Conservation (phyloP, 2,113 vertebrate genomes). For the Copsychus sechellarum region DNA sequence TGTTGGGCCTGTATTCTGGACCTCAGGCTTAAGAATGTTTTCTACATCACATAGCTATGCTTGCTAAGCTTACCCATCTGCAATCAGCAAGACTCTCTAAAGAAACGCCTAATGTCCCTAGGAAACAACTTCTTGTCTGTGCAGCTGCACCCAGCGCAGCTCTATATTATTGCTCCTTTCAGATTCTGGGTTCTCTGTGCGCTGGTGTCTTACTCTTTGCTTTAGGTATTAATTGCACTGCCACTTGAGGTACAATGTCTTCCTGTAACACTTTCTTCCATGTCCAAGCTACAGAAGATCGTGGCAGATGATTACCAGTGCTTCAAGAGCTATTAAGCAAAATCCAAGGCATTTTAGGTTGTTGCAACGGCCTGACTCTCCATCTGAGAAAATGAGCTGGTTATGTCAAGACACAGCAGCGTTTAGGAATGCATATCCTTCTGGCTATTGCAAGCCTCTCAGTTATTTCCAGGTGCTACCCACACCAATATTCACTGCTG, state of each 20-base stretch:
- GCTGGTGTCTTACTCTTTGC: neutral
- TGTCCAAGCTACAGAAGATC: neutral
- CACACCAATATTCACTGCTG: neutral
- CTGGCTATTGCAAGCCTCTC: neutral
- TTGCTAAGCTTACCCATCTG: neutral
- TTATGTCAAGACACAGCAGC: neutral
- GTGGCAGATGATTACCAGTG: neutral
- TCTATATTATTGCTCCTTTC: neutral
- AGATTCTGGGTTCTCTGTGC: neutral
- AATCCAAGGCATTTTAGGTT: neutral
- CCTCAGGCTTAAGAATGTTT: neutral
- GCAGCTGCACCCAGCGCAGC: neutral
- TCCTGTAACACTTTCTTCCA: neutral
- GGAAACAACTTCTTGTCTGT: neutral
- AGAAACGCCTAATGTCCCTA: neutral
- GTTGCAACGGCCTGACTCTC: neutral
- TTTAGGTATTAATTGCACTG: neutral
- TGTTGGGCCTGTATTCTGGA: neutral
- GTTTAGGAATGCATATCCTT: neutral
- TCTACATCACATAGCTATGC: neutral
- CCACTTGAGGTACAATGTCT: neutral
- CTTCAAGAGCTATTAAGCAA: neutral
- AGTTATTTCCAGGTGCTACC: neutral
- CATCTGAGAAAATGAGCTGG: neutral
- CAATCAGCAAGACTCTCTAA: neutral